Conservation (phyloP, 92 coral and sea anemone species). For the Porites rus region DNA sequence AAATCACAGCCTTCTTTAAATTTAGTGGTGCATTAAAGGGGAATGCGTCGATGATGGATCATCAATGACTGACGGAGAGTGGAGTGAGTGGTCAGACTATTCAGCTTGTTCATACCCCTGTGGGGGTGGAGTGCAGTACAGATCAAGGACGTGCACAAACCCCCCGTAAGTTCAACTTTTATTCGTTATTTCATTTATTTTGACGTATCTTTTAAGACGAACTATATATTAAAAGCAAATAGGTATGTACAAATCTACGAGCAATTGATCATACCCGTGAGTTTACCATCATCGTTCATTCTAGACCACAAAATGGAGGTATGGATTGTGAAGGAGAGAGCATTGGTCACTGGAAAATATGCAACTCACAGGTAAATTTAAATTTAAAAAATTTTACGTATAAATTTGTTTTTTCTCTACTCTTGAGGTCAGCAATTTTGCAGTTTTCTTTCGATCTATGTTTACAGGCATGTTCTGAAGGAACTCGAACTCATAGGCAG, state of each 20-base stretch:
- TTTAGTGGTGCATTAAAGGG: constrained; percentile 96
- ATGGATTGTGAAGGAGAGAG: constrained; percentile 81
- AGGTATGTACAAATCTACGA: too few species aligned
- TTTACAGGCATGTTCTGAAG: constrained; percentile 53
- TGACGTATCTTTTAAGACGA: background rate
- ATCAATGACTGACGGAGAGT: constrained; percentile 85
- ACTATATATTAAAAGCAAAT: background rate
- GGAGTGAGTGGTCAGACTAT: constrained; percentile 91
- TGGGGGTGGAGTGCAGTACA: constrained; percentile 92
- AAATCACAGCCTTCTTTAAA: background rate
- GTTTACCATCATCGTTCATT: background rate
- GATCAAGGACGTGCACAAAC: constrained; percentile 78
- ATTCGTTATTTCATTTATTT: background rate
- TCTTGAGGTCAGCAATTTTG: too few species aligned
- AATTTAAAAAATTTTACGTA: background rate
- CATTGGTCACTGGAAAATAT: constrained; percentile 71
- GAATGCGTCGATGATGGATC: constrained; percentile 97
- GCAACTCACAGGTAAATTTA: constrained; percentile 71
- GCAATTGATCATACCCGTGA: too few species aligned
- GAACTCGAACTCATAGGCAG: constrained; percentile 38
- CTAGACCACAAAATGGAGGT: constrained; percentile 95
- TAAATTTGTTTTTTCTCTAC: background rate
- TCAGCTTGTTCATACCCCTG: constrained; percentile 77
- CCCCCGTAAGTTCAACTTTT: constrained; percentile 73
- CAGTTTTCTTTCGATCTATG: background rate